Percentiles rank a stretch among this genome's conserved stretches.
Evolutionary conservation across 2,888 invertebrate genomes (phyloP).

Genomic region (Leucophenga montana): DNA sequence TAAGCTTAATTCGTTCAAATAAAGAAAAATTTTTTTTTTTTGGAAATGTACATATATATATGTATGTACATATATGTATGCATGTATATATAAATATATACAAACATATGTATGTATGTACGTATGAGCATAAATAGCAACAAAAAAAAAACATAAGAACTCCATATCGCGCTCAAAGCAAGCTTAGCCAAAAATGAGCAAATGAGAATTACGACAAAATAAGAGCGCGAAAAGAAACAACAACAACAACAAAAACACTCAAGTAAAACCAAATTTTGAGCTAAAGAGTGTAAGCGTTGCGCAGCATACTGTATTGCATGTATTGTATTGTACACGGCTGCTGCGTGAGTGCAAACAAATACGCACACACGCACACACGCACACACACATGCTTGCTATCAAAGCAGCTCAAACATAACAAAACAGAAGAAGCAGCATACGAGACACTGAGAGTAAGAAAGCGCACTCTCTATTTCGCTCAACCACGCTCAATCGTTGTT

Average conservation of each 20-base stretch:
- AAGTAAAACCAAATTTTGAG: conserved; percentile 21
- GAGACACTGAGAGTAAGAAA: too few relatives aligned
- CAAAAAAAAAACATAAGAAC: background rate
- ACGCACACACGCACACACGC: background rate
- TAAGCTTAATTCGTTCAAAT: conserved; percentile 52
- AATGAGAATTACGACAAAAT: background rate
- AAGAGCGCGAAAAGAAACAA: background rate
- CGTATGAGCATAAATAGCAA: background rate
- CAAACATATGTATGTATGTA: too few relatives aligned
- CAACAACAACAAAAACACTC: background rate
- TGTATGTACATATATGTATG: too few relatives aligned
- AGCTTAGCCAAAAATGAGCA: background rate
- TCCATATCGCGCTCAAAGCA: background rate
- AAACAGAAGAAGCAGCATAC: too few relatives aligned
- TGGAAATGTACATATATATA: too few relatives aligned
- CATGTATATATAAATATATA: too few relatives aligned
- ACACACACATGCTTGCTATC: background rate
- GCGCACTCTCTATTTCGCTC: too few relatives aligned
- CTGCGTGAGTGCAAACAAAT: background rate
- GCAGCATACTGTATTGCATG: background rate
- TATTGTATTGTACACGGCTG: too few relatives aligned
- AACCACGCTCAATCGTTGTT: too few relatives aligned
- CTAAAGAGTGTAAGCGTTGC: background rate
- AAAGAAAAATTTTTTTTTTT: conserved; percentile 1
- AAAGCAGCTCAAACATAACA: too few relatives aligned